A percentile compares a stretch with the other conserved stretches of the same genome.
Evolutionary conservation across 2,888 invertebrate species (phyloP).

Genomic region (Leistus spinibarbis): DNA sequence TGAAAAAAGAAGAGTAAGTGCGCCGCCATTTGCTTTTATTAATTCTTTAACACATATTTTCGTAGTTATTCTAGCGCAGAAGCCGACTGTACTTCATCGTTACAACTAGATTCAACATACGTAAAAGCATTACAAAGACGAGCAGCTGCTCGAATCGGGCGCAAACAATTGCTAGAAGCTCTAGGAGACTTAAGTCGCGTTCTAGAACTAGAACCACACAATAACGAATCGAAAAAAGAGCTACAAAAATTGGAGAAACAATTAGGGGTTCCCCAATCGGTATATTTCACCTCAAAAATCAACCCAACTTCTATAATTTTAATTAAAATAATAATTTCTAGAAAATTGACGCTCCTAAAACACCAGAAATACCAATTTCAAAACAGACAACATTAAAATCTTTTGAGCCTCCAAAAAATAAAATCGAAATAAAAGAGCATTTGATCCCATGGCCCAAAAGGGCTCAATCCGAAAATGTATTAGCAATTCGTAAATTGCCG

Average conservation of each 20-base stretch:
- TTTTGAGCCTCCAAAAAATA: not conserved
- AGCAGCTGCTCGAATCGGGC: constrained; percentile 73
- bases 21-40: constrained; percentile 38
- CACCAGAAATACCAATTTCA: not conserved
- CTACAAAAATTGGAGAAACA: constrained; percentile 63
- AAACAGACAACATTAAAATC: not conserved
- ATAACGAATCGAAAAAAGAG: constrained; percentile 69
- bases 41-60: constrained; percentile 38
- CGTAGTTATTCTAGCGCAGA: constrained; percentile 72
- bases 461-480: constrained; percentile 15
- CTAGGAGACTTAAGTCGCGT: constrained; percentile 73
- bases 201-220: constrained; percentile 78
- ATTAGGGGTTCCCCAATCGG: constrained; percentile 62
- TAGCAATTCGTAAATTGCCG: constrained; percentile 25
- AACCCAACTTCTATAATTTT: not conserved
- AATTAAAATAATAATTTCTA: not conserved
- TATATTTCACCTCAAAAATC: constrained; percentile 41
- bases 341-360: not conserved
- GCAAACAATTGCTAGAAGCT: constrained; percentile 75
- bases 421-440: not conserved
- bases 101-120: constrained; percentile 77
- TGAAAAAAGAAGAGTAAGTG: constrained; percentile 78
- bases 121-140: constrained; percentile 86
- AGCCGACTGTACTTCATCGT: constrained; percentile 80
- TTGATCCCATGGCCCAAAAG: constrained; percentile 23